A percentile compares a stretch with the other conserved stretches of the same genome.
Evolutionary conservation across 2,113 vertebrate species (phyloP).

Genomic region (Eretmochelys imbricata): DNA sequence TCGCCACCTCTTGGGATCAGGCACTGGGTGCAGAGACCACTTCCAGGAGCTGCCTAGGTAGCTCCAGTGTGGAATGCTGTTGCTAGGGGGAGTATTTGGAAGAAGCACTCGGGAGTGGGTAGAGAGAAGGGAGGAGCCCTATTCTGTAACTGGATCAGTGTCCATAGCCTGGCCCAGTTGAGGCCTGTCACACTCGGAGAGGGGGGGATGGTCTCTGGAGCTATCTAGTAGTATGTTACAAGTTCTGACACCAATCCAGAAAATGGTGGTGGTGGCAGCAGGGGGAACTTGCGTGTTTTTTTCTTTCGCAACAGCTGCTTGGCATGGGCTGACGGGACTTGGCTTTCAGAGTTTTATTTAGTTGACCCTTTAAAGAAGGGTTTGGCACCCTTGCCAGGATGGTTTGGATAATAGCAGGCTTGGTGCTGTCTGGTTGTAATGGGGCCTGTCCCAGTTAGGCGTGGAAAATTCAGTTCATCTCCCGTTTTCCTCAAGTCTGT

Average conservation of each 20-base stretch:
- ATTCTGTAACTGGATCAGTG: background rate
- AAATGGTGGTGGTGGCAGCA: background rate
- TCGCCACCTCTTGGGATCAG: background rate
- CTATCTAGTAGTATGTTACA: background rate
- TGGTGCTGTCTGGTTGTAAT: background rate
- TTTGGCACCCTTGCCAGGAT: background rate
- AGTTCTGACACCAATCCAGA: background rate
- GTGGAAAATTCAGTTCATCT: background rate
- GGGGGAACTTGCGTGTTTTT: background rate
- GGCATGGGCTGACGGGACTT: background rate
- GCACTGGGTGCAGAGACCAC: background rate
- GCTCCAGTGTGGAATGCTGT: background rate
- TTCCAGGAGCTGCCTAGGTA: background rate
- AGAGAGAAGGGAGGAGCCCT: background rate
- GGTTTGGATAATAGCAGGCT: background rate
- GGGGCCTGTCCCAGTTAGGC: background rate
- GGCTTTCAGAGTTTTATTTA: background rate
- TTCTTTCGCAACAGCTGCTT: background rate
- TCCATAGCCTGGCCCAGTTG: background rate
- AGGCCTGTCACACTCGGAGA: rapidly evolving
- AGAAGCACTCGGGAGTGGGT: background rate
- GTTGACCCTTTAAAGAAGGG: background rate
- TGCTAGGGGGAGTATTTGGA: background rate
- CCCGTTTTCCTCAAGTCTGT: background rate
- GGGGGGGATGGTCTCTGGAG: background rate